A percentile compares a stretch with the other conserved stretches of the same genome.
These are phyloP conservation scores for Nestor notabilis DNA, from an alignment of 2,113 vertebrate genomes.

Conservation along the genomic window DNA sequence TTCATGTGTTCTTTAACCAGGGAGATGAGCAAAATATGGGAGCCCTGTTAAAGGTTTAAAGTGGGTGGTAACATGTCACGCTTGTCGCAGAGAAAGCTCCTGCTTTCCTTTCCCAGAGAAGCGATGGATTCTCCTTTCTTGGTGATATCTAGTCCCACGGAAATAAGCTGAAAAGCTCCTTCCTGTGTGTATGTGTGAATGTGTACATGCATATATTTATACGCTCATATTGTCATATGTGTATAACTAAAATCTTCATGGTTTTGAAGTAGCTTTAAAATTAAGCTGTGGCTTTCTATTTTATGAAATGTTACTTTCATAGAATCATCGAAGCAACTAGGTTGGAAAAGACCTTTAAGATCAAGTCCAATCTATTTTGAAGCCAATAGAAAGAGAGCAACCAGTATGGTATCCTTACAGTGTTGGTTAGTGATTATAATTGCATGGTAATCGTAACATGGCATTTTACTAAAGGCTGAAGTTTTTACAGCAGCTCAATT, in stretches of 20 bases:
- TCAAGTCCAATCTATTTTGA: background rate
- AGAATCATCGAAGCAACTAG: background rate
- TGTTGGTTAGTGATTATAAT: background rate
- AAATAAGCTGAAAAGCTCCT: background rate
- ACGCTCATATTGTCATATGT: no score
- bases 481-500: background rate
- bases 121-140: background rate
- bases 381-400: background rate
- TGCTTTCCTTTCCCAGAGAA: background rate
- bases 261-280: background rate
- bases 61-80: rapidly evolving
- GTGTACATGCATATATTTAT: background rate
- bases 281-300: background rate
- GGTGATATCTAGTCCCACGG: background rate
- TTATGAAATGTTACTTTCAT: background rate
- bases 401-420: background rate
- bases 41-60: background rate
- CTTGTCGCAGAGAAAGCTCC: background rate
- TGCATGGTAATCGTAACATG: background rate
- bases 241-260: background rate
- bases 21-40: background rate
- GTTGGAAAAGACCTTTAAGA: background rate
- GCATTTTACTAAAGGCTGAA: background rate
- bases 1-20: background rate
- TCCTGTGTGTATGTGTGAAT: background rate